A percentile compares a stretch with the other conserved stretches of the same genome.
These are phyloP conservation scores for Centropus unirufus DNA, from an alignment of 2,113 vertebrate genomes.

Conservation along the genomic window DNA sequence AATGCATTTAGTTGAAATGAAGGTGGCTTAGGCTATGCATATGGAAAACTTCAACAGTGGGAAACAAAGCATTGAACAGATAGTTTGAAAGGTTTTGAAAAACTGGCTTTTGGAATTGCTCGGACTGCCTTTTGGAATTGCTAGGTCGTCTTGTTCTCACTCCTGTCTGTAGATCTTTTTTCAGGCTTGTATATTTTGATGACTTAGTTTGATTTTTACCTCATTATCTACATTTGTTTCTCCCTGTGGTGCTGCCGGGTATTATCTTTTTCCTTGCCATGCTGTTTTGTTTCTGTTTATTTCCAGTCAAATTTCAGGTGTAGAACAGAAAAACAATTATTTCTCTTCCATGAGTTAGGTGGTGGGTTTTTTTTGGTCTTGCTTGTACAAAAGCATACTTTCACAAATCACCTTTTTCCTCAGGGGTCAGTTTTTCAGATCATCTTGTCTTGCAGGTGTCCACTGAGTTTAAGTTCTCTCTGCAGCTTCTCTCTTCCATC, in stretches of 20 bases:
- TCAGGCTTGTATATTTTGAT: neutral
- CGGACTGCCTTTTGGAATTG: neutral
- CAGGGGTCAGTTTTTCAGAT: conserved; percentile 47
- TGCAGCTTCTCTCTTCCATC: conserved; percentile 32
- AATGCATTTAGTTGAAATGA: neutral
- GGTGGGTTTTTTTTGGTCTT: neutral
- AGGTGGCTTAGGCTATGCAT: neutral
- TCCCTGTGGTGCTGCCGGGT: neutral
- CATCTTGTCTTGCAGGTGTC: conserved; percentile 39
- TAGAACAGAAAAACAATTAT: neutral
- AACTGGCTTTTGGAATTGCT: neutral
- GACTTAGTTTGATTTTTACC: neutral
- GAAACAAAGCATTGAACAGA: neutral
- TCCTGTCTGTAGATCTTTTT: neutral
- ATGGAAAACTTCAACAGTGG: neutral
- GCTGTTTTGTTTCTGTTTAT: neutral
- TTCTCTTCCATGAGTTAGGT: neutral
- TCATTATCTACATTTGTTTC: neutral
- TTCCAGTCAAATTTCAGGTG: neutral
- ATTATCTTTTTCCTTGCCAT: neutral
- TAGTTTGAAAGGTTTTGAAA: conserved; percentile 3
- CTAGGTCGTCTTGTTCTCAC: neutral
- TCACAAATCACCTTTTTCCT: conserved; percentile 37
- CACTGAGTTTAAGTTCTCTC: conserved; percentile 36
- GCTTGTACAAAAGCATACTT: conserved; percentile 3